Evolutionary conservation across 2,888 invertebrate species (phyloP).

Genomic region (Sycophila texana): DNA sequence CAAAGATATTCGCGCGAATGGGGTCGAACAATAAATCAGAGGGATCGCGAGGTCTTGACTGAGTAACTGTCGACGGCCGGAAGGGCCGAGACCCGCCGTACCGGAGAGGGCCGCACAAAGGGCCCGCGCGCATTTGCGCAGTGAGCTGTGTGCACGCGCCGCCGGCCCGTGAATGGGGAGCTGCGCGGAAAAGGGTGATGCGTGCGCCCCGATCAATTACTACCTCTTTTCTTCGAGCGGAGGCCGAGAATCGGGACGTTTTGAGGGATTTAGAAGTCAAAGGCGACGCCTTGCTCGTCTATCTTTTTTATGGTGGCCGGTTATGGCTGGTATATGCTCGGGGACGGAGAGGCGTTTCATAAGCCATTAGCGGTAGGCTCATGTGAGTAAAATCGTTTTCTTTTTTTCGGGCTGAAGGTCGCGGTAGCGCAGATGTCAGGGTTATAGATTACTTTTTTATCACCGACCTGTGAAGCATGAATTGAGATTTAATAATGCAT

Average conservation of each 20-base stretch:
- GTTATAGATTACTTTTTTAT: too few species aligned
- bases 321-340: neutral
- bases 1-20: constrained; percentile 47
- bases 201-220: constrained; percentile 13
- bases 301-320: neutral
- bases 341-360: constrained; percentile 6
- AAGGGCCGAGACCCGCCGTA: constrained; percentile 7
- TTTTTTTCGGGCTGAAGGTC: neutral
- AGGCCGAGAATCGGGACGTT: neutral
- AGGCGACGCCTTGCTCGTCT: neutral
- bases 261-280: constrained; percentile 19
- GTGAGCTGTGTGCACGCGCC: neutral
- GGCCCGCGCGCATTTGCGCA: neutral
- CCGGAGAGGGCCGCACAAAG: neutral
- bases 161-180: neutral
- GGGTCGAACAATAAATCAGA: constrained; percentile 45
- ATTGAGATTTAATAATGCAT: too few species aligned
- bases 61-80: constrained; percentile 40
- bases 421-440: neutral
- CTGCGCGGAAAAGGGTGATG: neutral
- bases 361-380: constrained; percentile 2
- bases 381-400: neutral
- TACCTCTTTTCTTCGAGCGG: neutral
- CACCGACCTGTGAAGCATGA: too few species aligned
- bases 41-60: neutral